Conservation (phyloP, 2,113 vertebrate species). For the Phaethornis superciliosus region DNA sequence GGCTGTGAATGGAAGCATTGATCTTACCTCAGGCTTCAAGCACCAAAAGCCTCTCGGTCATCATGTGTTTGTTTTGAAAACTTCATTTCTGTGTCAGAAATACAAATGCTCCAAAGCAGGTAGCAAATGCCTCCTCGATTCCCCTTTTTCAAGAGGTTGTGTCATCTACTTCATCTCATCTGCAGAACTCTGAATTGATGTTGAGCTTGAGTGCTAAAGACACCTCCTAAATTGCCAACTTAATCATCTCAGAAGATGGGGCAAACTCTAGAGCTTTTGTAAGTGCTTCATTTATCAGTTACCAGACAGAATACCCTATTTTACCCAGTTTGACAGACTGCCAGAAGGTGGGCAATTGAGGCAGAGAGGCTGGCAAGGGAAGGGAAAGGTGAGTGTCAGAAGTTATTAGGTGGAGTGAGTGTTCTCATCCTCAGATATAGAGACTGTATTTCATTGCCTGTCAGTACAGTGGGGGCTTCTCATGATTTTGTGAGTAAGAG, state of each 20-base stretch:
- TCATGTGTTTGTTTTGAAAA: fast-evolving
- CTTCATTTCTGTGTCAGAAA: neutral
- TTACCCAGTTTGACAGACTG: neutral
- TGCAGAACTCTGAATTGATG: neutral
- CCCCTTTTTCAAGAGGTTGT: neutral
- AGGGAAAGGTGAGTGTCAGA: fast-evolving
- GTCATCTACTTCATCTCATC: neutral
- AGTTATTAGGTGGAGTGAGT: neutral
- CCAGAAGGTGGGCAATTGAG: neutral
- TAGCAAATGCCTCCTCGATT: neutral
- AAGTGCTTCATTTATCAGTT: neutral
- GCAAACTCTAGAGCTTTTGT: neutral
- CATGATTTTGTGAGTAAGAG: neutral
- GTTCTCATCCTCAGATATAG: neutral
- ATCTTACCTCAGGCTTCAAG: neutral
- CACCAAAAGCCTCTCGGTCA: neutral
- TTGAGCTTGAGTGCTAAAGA: neutral
- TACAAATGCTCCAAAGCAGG: neutral
- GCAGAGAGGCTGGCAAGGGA: neutral
- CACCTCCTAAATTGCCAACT: neutral
- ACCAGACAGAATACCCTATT: neutral
- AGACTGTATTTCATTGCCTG: neutral
- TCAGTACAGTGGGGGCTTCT: neutral
- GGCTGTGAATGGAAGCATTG: neutral
- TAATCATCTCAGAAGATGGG: neutral